Evolutionary conservation across 1,140 invertebrate species (phyloP).

Genomic region (Lithobius niger): DNA sequence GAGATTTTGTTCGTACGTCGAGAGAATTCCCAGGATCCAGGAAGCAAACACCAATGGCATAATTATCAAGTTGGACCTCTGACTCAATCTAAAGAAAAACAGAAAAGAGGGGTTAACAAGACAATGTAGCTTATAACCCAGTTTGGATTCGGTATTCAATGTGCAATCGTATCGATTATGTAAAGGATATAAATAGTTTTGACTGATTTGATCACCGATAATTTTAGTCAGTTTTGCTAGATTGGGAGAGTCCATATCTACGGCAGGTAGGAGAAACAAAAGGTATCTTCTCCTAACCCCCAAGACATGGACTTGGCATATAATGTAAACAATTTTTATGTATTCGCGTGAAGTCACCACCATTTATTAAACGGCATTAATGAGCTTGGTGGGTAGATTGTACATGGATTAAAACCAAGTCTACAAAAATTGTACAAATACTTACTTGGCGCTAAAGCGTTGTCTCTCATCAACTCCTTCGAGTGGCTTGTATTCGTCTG

Average conservation of each 20-base stretch:
- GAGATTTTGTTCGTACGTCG: conserved; percentile 26
- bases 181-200: background rate
- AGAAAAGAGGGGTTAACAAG: background rate
- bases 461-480: conserved; percentile 18
- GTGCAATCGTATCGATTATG: no score
- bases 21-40: conserved; percentile 23
- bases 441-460: conserved; percentile 17
- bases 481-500: conserved; percentile 24
- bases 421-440: background rate
- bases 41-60: conserved; percentile 25
- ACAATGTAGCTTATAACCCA: background rate
- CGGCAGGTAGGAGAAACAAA: background rate
- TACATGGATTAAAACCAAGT: background rate
- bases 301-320: background rate
- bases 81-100: conserved; percentile 21
- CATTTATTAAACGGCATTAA: background rate
- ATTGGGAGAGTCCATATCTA: background rate
- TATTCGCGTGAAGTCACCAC: background rate
- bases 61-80: conserved; percentile 25
- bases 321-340: background rate
- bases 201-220: background rate
- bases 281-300: background rate
- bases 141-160: no score
- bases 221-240: background rate
- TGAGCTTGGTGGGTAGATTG: background rate